Conservation (phyloP, 1,140 invertebrate species). For the Zaprionus africanus region DNA sequence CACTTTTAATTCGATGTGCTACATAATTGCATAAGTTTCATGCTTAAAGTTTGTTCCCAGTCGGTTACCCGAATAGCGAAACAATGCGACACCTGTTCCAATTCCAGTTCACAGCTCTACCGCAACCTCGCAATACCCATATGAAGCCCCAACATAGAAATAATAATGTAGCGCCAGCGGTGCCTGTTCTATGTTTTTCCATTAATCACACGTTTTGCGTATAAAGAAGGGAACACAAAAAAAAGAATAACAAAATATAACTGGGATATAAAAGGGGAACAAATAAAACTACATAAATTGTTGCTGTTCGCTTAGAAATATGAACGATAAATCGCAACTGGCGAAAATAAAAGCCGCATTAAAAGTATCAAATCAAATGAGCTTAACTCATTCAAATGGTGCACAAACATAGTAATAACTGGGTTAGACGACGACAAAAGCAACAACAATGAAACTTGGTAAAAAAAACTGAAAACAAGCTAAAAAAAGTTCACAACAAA, state of each 20-base stretch:
- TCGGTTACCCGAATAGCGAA: background rate
- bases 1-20: background rate
- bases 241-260: conserved; percentile 6
- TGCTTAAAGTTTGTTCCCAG: background rate
- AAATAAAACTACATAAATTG: conserved; percentile 39
- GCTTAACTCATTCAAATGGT: conserved; percentile 58
- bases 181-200: conserved; percentile 26
- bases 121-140: background rate
- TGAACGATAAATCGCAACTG: conserved; percentile 46
- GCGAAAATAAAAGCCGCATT: conserved; percentile 49
- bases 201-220: conserved; percentile 54
- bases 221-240: conserved; percentile 30
- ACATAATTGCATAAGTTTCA: background rate
- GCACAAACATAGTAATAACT: conserved; percentile 48
- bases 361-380: conserved; percentile 62
- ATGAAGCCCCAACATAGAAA: conserved; percentile 12
- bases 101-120: background rate
- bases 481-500: conserved; percentile 6
- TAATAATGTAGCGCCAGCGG: conserved; percentile 22
- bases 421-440: conserved; percentile 32
- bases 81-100: background rate
- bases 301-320: conserved; percentile 34
- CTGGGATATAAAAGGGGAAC: background rate
- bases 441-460: conserved; percentile 7
- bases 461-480: conserved; percentile 9